Evolutionary conservation across 1,140 invertebrate genomes (phyloP), one percentile per base, ranked within the genome.

Genomic region (Aphis craccivora): DNA sequence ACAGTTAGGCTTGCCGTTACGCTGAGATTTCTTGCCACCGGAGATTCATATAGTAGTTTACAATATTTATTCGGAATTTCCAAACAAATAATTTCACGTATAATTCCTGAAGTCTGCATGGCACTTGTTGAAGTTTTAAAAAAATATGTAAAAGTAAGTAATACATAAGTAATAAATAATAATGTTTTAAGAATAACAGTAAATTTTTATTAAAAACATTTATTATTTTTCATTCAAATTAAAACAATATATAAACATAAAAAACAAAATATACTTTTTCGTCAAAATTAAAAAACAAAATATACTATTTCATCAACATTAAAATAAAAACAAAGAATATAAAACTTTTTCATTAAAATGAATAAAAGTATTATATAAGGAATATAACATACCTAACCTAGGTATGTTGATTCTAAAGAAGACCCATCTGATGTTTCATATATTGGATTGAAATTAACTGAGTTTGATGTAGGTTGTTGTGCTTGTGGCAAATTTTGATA

Each of bases 61-160:
- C 94, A 94, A 67, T 94, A 95, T 93, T 92, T 94, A 53, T 95
- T 95, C 90, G 67, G 91, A 93, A 94, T 95, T 91, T 95, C 94
- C 55, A 94, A 94, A 93, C 94, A 95, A 94, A 40, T 93, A 90
- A 94, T 94, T 87, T 93, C 94, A 76, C 45, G 92, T 89, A 94
- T 94, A 35, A 92, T 95, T 90, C 94, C 94, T 91, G 94, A 94
- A 94, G 94, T 95, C 53, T 95, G 94, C 93, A 53, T 94, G 51
- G 94, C 94, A 93, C 53, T 95, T n/a, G 94, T 94, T 88, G 94
- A 94, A 51, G 90, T 87, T 60, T 94, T 95, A 90, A 67, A 91
- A 53, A 83, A 94, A 48, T 94, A 93, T 94, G 94, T 95, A 45
- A 94, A 94, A 93, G 94, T 94, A 94, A 94, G 55, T 91, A 35